Conservation (phyloP, 2,797 vertebrate species). For the Sebastes alutus region DNA sequence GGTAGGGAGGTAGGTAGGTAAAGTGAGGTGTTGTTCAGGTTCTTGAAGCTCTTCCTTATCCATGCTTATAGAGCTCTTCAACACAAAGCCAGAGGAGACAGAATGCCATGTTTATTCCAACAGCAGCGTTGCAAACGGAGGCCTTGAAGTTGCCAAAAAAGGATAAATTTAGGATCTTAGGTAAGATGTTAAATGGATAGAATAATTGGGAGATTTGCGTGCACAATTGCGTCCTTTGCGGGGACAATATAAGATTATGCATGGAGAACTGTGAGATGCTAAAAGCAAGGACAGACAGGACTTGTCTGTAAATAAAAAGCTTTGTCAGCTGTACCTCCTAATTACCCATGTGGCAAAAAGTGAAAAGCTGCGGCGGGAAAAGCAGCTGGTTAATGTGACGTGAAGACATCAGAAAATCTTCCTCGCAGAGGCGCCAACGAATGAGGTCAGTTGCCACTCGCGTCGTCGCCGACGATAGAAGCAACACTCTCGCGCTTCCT, state of each 20-base stretch:
- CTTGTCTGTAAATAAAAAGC: slow-evolving; percentile 28
- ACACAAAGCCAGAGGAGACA: neutral
- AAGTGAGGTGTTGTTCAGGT: neutral
- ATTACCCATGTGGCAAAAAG: slow-evolving; percentile 41
- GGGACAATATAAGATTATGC: slow-evolving; percentile 10
- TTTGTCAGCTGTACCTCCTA: slow-evolving; percentile 22
- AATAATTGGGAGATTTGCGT: slow-evolving; percentile 40
- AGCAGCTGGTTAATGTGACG: slow-evolving; percentile 19
- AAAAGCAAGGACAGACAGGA: neutral
- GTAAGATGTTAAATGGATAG: slow-evolving; percentile 50
- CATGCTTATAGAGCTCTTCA: neutral
- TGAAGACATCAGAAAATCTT: slow-evolving; percentile 4
- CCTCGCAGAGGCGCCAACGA: neutral
- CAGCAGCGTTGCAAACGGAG: slow-evolving; percentile 15
- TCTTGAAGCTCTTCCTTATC: slow-evolving; percentile 11
- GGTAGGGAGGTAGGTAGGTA: neutral
- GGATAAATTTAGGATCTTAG: slow-evolving; percentile 43
- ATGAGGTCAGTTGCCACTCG: slow-evolving; percentile 29
- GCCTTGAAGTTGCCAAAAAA: slow-evolving; percentile 6
- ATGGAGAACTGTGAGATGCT: neutral
- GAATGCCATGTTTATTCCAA: neutral
- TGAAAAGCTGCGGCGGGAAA: neutral
- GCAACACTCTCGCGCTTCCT: neutral
- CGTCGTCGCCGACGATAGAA: neutral
- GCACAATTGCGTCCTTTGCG: slow-evolving; percentile 23